These are phyloP conservation scores for Scaptomyza parva DNA, from an alignment of 2,888 invertebrate genomes.

Conservation along the genomic window DNA sequence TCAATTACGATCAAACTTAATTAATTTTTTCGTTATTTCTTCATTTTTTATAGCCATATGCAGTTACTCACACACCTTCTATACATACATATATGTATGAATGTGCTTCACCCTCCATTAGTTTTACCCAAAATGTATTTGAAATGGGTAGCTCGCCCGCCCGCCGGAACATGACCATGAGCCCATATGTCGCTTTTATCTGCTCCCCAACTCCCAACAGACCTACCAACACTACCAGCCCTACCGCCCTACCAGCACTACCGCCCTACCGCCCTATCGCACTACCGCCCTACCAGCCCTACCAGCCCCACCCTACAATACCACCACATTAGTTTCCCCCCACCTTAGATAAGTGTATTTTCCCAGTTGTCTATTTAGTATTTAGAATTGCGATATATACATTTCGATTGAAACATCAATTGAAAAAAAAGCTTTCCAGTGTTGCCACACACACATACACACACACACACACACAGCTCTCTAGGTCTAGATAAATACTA, in stretches of 20 bases:
- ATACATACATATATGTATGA: background rate
- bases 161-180: constrained; percentile 55
- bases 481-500: constrained; percentile 21
- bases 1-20: background rate
- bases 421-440: constrained; percentile 64
- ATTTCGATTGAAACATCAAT: constrained; percentile 68
- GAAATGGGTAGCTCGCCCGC: constrained; percentile 1
- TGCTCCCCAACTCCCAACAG: background rate
- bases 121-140: constrained; percentile 2
- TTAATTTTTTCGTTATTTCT: background rate
- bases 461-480: background rate
- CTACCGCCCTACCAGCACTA: background rate
- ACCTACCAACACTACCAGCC: background rate
- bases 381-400: constrained; percentile 37
- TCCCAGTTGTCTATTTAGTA: constrained; percentile 29
- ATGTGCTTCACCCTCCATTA: constrained; percentile 16
- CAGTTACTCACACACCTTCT: constrained; percentile 27
- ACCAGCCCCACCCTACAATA: too few species aligned
- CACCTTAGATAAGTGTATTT: constrained; percentile 49
- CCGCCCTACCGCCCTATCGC: background rate
- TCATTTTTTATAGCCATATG: constrained; percentile 34
- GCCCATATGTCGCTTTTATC: constrained; percentile 56
- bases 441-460: constrained; percentile 35
- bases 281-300: background rate
- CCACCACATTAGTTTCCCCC: too few species aligned